Conservation (phyloP, 2,888 invertebrate genomes). For the Rotaria magnacalcarata region DNA sequence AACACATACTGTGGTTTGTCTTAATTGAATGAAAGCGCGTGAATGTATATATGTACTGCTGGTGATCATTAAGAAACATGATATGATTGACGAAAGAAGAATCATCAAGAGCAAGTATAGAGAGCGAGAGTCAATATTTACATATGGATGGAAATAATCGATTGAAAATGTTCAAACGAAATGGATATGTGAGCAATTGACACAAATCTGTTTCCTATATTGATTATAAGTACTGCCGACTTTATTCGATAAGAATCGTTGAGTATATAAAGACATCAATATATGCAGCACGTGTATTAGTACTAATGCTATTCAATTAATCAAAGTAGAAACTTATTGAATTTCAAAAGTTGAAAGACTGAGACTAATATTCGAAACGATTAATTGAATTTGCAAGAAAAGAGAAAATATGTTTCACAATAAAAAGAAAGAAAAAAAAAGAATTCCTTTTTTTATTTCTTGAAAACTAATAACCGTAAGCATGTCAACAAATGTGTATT, state of each 20-base stretch:
- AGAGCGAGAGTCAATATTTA: conserved; percentile 11
- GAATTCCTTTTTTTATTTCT: too few species aligned
- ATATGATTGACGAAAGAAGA: neutral
- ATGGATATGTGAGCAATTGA: neutral
- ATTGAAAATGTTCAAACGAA: neutral
- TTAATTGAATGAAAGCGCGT: neutral
- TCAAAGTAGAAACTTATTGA: too few species aligned
- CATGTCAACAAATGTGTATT: too few species aligned
- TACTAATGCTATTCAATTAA: neutral
- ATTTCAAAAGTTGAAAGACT: too few species aligned
- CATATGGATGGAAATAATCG: neutral
- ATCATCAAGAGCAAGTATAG: neutral
- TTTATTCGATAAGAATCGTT: too few species aligned
- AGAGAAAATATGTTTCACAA: too few species aligned
- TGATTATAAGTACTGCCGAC: neutral
- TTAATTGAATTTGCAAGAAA: too few species aligned
- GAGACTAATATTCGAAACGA: too few species aligned
- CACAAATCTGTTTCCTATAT: neutral
- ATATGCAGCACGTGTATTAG: neutral
- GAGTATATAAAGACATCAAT: neutral
- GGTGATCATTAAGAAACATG: conserved; percentile 21
- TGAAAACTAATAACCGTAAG: too few species aligned
- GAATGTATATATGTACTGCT: neutral
- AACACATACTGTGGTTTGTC: neutral
- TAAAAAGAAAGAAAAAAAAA: too few species aligned